Evolutionary conservation across 1,140 invertebrate species (phyloP), one percentile per base, ranked within the genome.

Genomic region (Cepaea nemoralis): DNA sequence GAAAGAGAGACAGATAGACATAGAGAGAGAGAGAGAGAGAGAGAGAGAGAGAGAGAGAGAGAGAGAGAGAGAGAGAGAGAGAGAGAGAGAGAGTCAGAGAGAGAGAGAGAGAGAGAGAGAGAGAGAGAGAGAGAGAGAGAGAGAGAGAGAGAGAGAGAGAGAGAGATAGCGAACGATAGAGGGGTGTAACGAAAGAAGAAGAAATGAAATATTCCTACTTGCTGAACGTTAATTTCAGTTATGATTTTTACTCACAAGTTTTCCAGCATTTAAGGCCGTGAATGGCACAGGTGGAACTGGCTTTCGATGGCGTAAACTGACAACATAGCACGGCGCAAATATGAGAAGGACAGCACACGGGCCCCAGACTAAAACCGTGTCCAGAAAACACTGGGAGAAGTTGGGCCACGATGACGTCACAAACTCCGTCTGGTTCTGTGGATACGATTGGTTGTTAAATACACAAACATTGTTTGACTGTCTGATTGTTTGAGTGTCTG

Each of bases 301-400:
- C 66, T 66, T 42, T 5, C 31, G 2, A 27, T 50, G 48, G 24
- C 48, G 0, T 33, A 74, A 27, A 10, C 14, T 39, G 78, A 71
- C 39, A n/a, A 95, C 91, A 88, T 98, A 96, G 50, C 97, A 90
- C 6, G 94, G 91, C 12, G 94, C 92, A 86, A 96, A 95, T 0
- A 94, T 75, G 95, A 95, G 97, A 10, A 98, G 91, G 90, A 96
- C 96, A 33, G 93, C 91, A 91, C 96, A 97, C 1, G 97, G 97
- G 63, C 94, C 90, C 96, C 96, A 98, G 70, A 96, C 92, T 42
- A 98, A 89, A 0, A 95, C 94, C 3, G 96, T 97, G n/a, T 85
- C 71, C 63, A 85, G 81, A 73, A 88, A 88, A 83, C 87, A 88
- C 5, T 67, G 35, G 3, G 85, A 83, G 33, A 88, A 83, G 16